Conservation (phyloP, 2,888 invertebrate genomes). For the Microctonus hyperodae region DNA sequence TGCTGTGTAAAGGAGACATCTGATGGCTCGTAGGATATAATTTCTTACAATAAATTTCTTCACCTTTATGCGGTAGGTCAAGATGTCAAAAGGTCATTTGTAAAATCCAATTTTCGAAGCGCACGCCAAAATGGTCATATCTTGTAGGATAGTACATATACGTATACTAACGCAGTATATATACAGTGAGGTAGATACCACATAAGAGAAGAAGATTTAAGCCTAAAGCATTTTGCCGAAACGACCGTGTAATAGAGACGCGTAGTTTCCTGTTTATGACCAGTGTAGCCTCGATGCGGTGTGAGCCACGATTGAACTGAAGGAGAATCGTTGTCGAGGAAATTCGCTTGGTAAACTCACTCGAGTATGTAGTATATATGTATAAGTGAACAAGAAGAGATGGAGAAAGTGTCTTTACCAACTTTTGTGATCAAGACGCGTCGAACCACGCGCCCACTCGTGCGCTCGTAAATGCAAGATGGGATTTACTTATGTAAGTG, state of each 20-base stretch:
- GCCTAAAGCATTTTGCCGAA: conserved; percentile 32
- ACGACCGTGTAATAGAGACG: conserved; percentile 37
- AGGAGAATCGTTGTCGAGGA: conserved; percentile 39
- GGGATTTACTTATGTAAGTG: conserved; percentile 30
- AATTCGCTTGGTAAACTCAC: conserved; percentile 14
- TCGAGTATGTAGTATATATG: not conserved
- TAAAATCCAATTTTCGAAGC: conserved; percentile 34
- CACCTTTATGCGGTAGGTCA: not conserved
- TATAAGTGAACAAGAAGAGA: not conserved
- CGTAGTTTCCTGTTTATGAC: conserved; percentile 26
- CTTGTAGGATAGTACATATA: not conserved
- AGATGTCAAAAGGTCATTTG: conserved; percentile 26
- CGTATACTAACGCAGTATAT: not conserved
- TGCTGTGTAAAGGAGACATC: not conserved
- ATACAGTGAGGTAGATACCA: no score
- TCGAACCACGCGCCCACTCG: conserved; percentile 17
- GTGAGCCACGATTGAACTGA: conserved; percentile 35
- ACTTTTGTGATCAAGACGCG: conserved; percentile 36
- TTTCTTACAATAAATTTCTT: not conserved
- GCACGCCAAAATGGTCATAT: no score
- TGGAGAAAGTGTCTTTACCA: conserved; percentile 19
- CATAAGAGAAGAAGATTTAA: conserved; percentile 16
- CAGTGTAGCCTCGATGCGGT: not conserved
- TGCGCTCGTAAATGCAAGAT: conserved; percentile 28
- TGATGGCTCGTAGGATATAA: not conserved